Evolutionary conservation across 2,888 invertebrate genomes (phyloP).

Genomic region (Lasioglossum calceatum): DNA sequence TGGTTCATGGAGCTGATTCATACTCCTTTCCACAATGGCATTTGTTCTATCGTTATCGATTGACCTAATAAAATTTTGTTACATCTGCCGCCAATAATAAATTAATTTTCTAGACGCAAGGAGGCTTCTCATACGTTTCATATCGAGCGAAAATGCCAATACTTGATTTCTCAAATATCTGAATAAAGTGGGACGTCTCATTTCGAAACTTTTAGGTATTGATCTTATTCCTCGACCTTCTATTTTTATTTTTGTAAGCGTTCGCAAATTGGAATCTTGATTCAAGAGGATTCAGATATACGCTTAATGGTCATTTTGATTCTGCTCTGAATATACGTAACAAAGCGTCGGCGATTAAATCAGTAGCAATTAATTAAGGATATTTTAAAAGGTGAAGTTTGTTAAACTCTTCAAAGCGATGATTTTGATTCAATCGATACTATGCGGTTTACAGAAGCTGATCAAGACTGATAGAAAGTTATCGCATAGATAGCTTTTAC

Average conservation of each 20-base stretch:
- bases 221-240: not conserved
- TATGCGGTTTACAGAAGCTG: not conserved
- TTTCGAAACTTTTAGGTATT: not conserved
- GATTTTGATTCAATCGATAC: not conserved
- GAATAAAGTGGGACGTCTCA: not conserved
- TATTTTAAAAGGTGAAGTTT: not conserved
- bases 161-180: not conserved
- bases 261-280: not conserved
- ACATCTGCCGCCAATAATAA: not conserved
- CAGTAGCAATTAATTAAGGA: not conserved
- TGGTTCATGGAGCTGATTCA: slow-evolving; percentile 31
- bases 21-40: slow-evolving; percentile 15
- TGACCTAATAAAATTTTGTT: slow-evolving; percentile 48
- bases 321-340: not conserved
- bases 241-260: not conserved
- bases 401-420: not conserved
- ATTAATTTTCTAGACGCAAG: not conserved
- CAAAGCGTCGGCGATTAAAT: not conserved
- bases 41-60: slow-evolving; percentile 40
- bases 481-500: slow-evolving; percentile 9
- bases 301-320: too few species aligned
- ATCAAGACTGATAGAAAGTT: not conserved
- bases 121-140: not conserved
- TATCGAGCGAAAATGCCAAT: not conserved
- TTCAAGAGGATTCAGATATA: not conserved